Base-by-base conservation (phyloP, 2,113 vertebrate genomes). In the Lathamus discolor region DNA sequence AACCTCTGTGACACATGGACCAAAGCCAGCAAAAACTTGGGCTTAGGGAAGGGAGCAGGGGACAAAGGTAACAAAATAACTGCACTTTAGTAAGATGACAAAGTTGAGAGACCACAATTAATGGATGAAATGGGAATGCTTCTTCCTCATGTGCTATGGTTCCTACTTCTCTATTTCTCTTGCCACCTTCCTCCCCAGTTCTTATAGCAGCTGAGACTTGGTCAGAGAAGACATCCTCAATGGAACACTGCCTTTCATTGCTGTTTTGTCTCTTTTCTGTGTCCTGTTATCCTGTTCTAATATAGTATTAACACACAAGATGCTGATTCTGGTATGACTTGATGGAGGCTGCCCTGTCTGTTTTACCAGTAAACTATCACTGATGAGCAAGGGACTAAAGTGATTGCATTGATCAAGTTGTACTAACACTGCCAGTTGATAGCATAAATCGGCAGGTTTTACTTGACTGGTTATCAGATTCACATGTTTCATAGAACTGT, bases 1-100 rank as follows among this genome's bases (percentile, higher is more conserved):
- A 68, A 41, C 7, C 0, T 1, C 16, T 83, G 64, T 52, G 52
- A 57, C n/a, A 55, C 0, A 1, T 43, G 33, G 64, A n/a, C 11
- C n/a, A 78, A 91, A 87, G 57, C 43, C 70, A 87, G 63, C 20
- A 64, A 74, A 92, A 59, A 5, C 31, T 20, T 69, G 22, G 29
- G 19, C 12, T 18, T 72, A 23, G 28, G 31, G 43, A 39, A 88
- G 24, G 44, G 43, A 59, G 43, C 17, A 8, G 43, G n/a, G 68
- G 31, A 57, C 66, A 23, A 49, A 49, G 31, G 61, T 69, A 85
- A 41, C 22, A 49, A 92, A 84, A 76, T 12, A 66, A 33, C 33
- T 68, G 28, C 37, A 73, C 28, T 82, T 85, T 48, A 74, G 31
- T 68, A 46, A 77, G 41, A 25, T 48, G 70, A 51, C 61, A 51